A percentile compares a stretch with the other conserved stretches of the same genome.
Evolutionary conservation across 2,888 invertebrate genomes (phyloP).

Genomic region (Microctonus hyperodae): DNA sequence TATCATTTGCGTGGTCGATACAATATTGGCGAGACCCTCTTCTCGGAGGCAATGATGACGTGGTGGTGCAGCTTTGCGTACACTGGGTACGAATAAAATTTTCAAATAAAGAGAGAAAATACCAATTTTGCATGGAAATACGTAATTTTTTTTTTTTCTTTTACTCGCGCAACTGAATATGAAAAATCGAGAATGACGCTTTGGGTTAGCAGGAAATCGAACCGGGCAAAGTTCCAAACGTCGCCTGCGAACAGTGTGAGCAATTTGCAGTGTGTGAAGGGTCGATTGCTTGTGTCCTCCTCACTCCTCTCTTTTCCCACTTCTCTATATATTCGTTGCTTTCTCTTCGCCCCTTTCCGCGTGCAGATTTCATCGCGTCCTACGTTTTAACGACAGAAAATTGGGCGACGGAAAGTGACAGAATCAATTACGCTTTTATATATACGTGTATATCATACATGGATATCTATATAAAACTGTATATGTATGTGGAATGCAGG

Average conservation of each 20-base stretch:
- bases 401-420: constrained; percentile 37
- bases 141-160: constrained; percentile 10
- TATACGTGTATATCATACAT: neutral
- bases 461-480: neutral
- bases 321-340: neutral
- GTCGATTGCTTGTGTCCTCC: neutral
- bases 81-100: constrained; percentile 74
- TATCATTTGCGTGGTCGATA: constrained; percentile 78
- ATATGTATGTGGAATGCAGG: neutral
- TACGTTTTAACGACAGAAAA: constrained; percentile 33
- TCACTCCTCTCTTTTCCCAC: neutral
- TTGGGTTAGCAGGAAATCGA: constrained; percentile 18
- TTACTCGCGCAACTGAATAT: constrained; percentile 3
- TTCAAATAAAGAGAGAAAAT: constrained; percentile 2
- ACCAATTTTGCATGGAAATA: constrained; percentile 14
- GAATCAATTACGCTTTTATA: constrained; percentile 40
- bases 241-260: constrained; percentile 21
- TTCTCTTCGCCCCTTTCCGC: neutral
- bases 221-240: constrained; percentile 24
- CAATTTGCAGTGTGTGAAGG: constrained; percentile 22
- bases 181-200: constrained; percentile 16
- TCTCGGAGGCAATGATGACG: constrained; percentile 87
- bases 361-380: neutral
- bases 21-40: constrained; percentile 77
- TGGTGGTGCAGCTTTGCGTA: constrained; percentile 92